Evolutionary conservation across 2,888 invertebrate species (phyloP), one percentile per base, ranked within the genome.

Genomic region (Campoplex capitator): DNA sequence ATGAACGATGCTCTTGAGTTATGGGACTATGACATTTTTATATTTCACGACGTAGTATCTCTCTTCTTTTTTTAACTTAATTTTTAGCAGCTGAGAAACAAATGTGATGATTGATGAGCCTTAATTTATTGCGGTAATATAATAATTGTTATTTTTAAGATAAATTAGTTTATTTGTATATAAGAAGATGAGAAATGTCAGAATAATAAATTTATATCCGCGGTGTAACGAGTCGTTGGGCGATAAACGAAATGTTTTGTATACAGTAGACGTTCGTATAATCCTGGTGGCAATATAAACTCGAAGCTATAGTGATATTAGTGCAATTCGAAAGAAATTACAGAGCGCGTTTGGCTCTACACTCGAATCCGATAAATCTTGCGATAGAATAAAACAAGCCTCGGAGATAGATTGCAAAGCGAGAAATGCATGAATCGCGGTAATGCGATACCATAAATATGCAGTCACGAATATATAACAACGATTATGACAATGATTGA

Each of bases 401-500:
- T 56, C 38, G 13, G n/a, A 38, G 38, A 75, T 18, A 32, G 18
- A 62, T 75, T 62, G 45, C 45, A 67, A 74, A 81, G 3, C 54
- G 54, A 56, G 68, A 82, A 82, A 82, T 54, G 38, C 54, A 58
- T 65, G 51, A 75, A 62, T 56, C 68, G 42, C 70, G 28, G 68
- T 32, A 45, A 62, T 76, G 62, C 51, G 79, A 80, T 71, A 71
- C 62, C 62, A 62, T 58, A 62, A 45, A 32, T 28, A 45, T 35
- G 45, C 23, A 32, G 75, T 75, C 42, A 75, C 32, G 62, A n/a
- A 45, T 71, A 45, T 71, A 82, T 70, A 38, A 48, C 67, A 18
- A 54, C 35, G 38, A 74, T 13, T 23, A 73, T 82, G 74, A 82
- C 81, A 56, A 38, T 82, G 81, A 82, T 82, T 65, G 74, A 82